phyloP scores from a whole-genome alignment of 2,888 invertebrate genomes.

The Drosophila paramelanica region DNA sequence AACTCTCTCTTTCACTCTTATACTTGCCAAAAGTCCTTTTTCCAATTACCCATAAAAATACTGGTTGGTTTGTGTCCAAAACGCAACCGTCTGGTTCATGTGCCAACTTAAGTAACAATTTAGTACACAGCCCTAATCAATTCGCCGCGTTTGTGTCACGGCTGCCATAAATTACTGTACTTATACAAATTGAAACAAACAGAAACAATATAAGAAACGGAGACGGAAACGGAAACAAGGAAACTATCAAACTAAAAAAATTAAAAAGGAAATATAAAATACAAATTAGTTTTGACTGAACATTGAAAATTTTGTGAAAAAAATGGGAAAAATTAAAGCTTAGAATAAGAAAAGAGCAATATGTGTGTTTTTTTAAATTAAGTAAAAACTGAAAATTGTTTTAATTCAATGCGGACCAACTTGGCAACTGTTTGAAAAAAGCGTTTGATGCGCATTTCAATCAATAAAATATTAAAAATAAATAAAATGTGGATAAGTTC shows the following conservation, averaged over 20 bases:
- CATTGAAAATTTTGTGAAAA: background rate
- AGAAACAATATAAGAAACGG: background rate
- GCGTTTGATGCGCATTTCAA: background rate
- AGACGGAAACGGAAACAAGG: background rate
- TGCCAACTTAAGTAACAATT: background rate
- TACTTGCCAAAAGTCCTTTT: background rate
- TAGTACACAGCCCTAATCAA: conserved; percentile 11
- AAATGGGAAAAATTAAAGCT: background rate
- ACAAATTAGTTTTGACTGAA: too few species aligned
- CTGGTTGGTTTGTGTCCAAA: background rate
- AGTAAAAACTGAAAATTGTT: too few species aligned
- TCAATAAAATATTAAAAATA: background rate
- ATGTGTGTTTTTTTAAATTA: too few species aligned
- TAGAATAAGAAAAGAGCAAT: too few species aligned
- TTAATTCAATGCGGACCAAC: background rate
- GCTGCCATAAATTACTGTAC: conserved; percentile 21
- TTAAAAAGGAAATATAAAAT: background rate
- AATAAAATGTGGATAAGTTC: background rate
- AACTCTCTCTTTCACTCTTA: background rate
- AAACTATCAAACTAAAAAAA: background rate
- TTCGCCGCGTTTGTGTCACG: conserved; percentile 17
- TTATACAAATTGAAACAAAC: background rate
- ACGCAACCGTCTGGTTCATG: background rate
- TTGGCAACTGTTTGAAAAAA: background rate
- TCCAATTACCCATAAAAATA: background rate